Percentiles rank a stretch among this genome's conserved stretches.
phyloP scores from a whole-genome alignment of 2,888 invertebrate species.

The Micoletzkya japonica region DNA sequence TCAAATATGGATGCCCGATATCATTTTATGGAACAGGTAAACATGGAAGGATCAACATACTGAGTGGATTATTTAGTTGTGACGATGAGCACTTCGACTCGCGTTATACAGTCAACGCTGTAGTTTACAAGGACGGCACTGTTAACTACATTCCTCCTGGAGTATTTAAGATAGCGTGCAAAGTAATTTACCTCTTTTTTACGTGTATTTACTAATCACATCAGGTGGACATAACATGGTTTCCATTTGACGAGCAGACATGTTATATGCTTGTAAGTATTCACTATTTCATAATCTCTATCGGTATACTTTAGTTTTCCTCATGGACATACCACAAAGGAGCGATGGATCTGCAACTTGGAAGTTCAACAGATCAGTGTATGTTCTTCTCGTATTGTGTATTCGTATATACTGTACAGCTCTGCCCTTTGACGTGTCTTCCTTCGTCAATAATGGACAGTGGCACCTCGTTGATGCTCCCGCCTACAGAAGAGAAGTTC shows the following conservation, averaged over 20 bases:
- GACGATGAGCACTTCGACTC: conserved; percentile 28
- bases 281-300: not conserved
- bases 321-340: conserved; percentile 96
- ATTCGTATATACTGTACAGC: too few species aligned
- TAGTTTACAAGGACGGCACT: conserved; percentile 21
- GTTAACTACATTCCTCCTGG: conserved; percentile 56
- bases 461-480: conserved; percentile 76
- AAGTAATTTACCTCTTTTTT: conserved; percentile 11
- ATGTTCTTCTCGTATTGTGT: too few species aligned
- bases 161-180: conserved; percentile 48
- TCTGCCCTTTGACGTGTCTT: conserved; percentile 83
- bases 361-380: conserved; percentile 42
- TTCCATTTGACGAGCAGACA: conserved; percentile 55
- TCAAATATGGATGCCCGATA: conserved; percentile 25
- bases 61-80: too few species aligned
- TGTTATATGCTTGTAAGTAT: conserved; percentile 47
- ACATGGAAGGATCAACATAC: too few species aligned
- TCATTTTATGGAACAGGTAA: conserved; percentile 26
- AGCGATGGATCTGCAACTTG: conserved; percentile 77
- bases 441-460: conserved; percentile 47
- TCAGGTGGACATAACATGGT: conserved; percentile 51
- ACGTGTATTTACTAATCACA: not conserved
- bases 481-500: conserved; percentile 8
- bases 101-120: conserved; percentile 24
- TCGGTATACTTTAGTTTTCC: conserved; percentile 74